These are phyloP conservation scores for Drosophila bocki DNA, from an alignment of 1,140 invertebrate genomes.

Conservation along the genomic window DNA sequence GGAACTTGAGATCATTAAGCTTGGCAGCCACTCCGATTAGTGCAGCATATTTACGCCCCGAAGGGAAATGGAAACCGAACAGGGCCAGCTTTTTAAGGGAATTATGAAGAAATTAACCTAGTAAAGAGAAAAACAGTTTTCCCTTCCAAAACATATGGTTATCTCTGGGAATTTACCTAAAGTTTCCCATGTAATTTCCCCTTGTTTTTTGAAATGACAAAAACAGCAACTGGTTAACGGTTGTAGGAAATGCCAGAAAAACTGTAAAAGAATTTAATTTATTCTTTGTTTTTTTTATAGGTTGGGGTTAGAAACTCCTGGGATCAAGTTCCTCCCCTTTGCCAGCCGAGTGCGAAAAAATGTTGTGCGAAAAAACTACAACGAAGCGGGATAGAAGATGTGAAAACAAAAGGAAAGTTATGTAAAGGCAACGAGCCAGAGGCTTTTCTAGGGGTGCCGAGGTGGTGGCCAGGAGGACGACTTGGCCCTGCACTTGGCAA, in stretches of 20 bases:
- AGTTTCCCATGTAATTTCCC: slow-evolving; percentile 25
- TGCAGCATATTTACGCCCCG: slow-evolving; percentile 6
- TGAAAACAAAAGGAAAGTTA: slow-evolving; percentile 65
- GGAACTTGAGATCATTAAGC: slow-evolving; percentile 54
- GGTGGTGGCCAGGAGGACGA: slow-evolving; percentile 21
- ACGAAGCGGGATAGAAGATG: slow-evolving; percentile 36
- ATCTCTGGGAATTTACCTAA: slow-evolving; percentile 6
- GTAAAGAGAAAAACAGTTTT: slow-evolving; percentile 12
- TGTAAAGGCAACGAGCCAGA: slow-evolving; percentile 31
- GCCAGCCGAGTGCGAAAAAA: slow-evolving; percentile 42
- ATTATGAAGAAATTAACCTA: slow-evolving; percentile 45
- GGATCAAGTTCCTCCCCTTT: slow-evolving; percentile 41
- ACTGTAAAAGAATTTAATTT: slow-evolving; percentile 53
- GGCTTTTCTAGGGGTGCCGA: slow-evolving; percentile 8
- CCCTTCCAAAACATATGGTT: slow-evolving; percentile 35
- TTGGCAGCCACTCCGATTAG: slow-evolving; percentile 34
- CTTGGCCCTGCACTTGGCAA: slow-evolving; percentile 66
- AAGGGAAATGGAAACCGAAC: slow-evolving; percentile 19
- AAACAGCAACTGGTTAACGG: slow-evolving; percentile 38
- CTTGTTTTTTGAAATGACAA: slow-evolving; percentile 5
- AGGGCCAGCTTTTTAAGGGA: slow-evolving; percentile 10
- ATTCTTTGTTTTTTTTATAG: slow-evolving; percentile 6
- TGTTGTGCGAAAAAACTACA: slow-evolving; percentile 52
- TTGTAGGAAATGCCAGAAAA: slow-evolving; percentile 24
- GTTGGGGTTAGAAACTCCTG: slow-evolving; percentile 14